Base-by-base conservation (phyloP, 2,113 vertebrate species). In the Verasper variegatus region DNA sequence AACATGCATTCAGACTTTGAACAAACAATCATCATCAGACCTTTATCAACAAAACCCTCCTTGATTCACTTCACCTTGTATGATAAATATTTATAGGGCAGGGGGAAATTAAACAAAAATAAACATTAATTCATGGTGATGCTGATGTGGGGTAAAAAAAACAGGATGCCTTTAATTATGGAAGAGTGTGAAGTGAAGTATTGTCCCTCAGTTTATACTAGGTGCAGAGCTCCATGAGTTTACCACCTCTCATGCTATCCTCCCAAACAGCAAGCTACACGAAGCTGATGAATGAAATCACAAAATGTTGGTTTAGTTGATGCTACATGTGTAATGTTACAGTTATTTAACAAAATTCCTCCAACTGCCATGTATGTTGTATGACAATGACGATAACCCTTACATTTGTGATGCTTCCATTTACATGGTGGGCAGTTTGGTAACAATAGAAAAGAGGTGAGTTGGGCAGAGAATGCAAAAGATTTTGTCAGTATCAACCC, bases 21-120 rank as follows among this genome's bases (percentile, higher is more conserved):
- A 91, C 88, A 93, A 92, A 92, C 86, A 92, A 82, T 71, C 78
- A 82, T 85, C 87, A 90, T 87, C 75, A 85, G 81, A 84, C 88
- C 85, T 90, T 88, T 84, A 87, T 89, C 85, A 68, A 63, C 70
- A 76, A 27, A 88, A 68, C 80, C 84, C 88, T 86, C 81, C 82
- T 84, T 80, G 86, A 88, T 91, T 88, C 84, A 83, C 77, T 76
- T 88, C 81, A 83, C 70, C 73, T 79, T 35, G 27, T 54, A 26
- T 40, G 52, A 85, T 88, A 66, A 84, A 89, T 90, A 88, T 79
- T 86, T 85, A 83, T 74, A 27, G 14, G 57, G 59, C 45, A 82
- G 49, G 15, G 79, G 55, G 37, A 65, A 84, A 83, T 60, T 31
- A 71, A 70, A 55, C 67, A 60, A 81, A 88, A 70, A 54, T 82